phyloP scores from a whole-genome alignment of 2,888 invertebrate species.

The Lithophane leautieri region DNA sequence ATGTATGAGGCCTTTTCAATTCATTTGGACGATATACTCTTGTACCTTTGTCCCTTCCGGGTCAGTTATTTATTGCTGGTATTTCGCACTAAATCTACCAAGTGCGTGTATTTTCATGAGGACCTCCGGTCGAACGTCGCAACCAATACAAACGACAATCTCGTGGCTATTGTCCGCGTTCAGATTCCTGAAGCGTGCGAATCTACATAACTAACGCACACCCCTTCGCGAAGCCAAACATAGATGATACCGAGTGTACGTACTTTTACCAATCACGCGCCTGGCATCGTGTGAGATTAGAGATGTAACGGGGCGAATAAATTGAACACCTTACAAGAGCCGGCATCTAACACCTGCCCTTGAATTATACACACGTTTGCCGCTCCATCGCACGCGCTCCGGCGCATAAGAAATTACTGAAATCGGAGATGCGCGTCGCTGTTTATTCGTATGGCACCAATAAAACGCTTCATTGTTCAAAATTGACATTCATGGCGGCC shows the following conservation, averaged over 20 bases:
- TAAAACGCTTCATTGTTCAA: conserved; percentile 57
- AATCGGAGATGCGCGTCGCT: conserved; percentile 24
- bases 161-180: conserved; percentile 67
- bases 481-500: conserved; percentile 69
- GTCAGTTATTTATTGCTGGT: conserved; percentile 88
- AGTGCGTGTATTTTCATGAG: conserved; percentile 80
- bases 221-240: conserved; percentile 32
- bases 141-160: conserved; percentile 73
- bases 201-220: conserved; percentile 68
- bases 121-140: conserved; percentile 67
- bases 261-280: conserved; percentile 53
- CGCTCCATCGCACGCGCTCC: conserved; percentile 42
- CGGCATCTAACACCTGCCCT: conserved; percentile 55
- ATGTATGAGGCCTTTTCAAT: conserved; percentile 89
- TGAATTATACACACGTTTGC: conserved; percentile 59
- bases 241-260: conserved; percentile 39
- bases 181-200: conserved; percentile 54
- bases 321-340: conserved; percentile 58
- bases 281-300: conserved; percentile 48
- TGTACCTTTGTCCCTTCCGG: conserved; percentile 89
- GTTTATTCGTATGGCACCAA: conserved; percentile 49
- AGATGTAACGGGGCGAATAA: conserved; percentile 53
- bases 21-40: conserved; percentile 87
- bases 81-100: conserved; percentile 84
- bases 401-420: conserved; percentile 55